Evolutionary conservation across 1,140 invertebrate genomes (phyloP).

Genomic region (Dinothrombium tinctorium): DNA sequence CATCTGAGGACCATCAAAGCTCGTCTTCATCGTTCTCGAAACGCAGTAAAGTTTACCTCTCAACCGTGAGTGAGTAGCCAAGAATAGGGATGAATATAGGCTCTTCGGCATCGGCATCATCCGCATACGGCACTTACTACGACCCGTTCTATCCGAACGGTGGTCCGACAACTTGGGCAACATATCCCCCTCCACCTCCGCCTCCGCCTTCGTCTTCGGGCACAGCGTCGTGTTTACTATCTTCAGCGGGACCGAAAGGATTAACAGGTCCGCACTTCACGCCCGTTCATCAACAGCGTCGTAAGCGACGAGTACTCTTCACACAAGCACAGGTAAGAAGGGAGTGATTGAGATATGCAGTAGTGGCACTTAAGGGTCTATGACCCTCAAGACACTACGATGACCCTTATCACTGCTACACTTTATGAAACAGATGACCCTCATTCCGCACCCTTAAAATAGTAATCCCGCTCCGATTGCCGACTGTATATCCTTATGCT

Average conservation of each 20-base stretch:
- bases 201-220: not conserved
- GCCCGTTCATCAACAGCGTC: conserved; percentile 24
- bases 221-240: not conserved
- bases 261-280: conserved; percentile 6
- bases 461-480: too few relatives aligned
- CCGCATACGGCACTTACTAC: conserved; percentile 5
- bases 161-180: conserved; percentile 6
- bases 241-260: conserved; percentile 4
- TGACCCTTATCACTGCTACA: too few relatives aligned
- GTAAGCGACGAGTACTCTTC: conserved; percentile 81
- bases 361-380: too few relatives aligned
- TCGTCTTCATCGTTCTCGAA: too few relatives aligned
- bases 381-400: not conserved
- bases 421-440: too few relatives aligned
- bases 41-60: too few relatives aligned
- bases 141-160: conserved; percentile 11
- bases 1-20: too few relatives aligned
- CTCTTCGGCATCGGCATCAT: conserved; percentile 4
- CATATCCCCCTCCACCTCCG: conserved; percentile 7
- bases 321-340: conserved; percentile 46
- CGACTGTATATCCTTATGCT: too few relatives aligned
- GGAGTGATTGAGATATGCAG: too few relatives aligned
- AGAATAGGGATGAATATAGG: conserved; percentile 12
- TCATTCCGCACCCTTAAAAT: too few relatives aligned
- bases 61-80: too few relatives aligned